Percentiles rank a stretch among this genome's conserved stretches.
Evolutionary conservation across 92 coral and sea anemone species (phyloP).

Genomic region (Paragorgia papillata): DNA sequence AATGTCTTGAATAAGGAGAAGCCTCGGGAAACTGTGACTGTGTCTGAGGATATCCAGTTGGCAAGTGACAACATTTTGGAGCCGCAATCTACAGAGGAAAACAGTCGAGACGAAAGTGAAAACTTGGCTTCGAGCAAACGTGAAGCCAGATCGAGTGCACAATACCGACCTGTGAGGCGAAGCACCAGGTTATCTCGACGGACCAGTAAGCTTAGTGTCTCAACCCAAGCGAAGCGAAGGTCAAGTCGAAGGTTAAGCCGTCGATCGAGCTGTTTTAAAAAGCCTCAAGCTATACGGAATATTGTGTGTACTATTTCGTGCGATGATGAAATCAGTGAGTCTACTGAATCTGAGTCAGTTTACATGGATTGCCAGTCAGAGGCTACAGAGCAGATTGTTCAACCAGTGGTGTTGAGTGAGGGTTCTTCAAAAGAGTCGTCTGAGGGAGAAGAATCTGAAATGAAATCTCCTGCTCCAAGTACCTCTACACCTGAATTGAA

Average conservation of each 20-base stretch:
- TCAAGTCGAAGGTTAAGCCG: conserved; percentile 3
- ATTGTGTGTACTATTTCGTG: no score
- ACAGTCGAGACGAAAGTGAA: no score
- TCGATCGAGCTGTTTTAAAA: neutral
- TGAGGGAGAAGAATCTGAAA: neutral
- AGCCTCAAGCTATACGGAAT: neutral
- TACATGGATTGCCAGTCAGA: neutral
- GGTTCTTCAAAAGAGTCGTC: neutral
- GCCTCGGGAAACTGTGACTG: neutral
- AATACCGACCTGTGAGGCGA: neutral
- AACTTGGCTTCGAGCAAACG: neutral
- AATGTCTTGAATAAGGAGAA: neutral
- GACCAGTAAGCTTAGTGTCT: neutral
- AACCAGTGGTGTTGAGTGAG: neutral
- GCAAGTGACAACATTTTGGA: no score
- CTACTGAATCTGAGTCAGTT: no score
- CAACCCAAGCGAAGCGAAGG: neutral
- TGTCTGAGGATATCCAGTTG: no score
- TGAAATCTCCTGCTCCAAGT: neutral
- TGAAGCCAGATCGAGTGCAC: neutral
- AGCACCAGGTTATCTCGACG: neutral
- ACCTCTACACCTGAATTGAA: neutral
- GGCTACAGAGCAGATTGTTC: neutral
- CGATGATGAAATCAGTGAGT: no score
- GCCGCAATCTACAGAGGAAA: no score